Percentiles rank a stretch among this genome's conserved stretches.
Conservation (phyloP, 2,888 invertebrate species). For the Andrena flavipes region DNA sequence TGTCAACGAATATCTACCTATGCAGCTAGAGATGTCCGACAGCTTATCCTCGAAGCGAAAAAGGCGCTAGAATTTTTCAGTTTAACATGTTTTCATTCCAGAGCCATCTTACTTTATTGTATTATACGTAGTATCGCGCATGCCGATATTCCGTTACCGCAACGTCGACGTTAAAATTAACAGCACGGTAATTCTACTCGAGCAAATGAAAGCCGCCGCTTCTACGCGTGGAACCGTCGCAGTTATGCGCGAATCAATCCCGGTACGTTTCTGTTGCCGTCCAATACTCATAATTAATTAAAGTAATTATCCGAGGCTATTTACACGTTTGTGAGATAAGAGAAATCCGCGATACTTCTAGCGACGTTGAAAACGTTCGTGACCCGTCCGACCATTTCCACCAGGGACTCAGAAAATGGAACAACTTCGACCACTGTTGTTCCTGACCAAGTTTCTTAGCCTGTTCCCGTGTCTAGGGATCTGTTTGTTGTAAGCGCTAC, state of each 20-base stretch:
- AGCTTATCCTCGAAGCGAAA: too few relatives aligned
- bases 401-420: neutral
- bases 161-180: conserved; percentile 64
- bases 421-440: conserved; percentile 23
- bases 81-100: neutral
- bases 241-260: conserved; percentile 61
- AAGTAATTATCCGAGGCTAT: conserved; percentile 32
- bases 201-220: conserved; percentile 41
- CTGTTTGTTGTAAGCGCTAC: conserved; percentile 23
- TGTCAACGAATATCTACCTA: conserved; percentile 47
- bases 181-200: conserved; percentile 48
- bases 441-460: conserved; percentile 1
- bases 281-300: conserved; percentile 55
- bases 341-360: neutral
- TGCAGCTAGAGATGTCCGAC: conserved; percentile 6
- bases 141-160: conserved; percentile 5
- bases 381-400: neutral
- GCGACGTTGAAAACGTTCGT: neutral
- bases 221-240: conserved; percentile 1
- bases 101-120: neutral
- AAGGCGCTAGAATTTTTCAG: conserved; percentile 3
- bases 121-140: conserved; percentile 20
- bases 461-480: neutral
- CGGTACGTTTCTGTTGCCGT: conserved; percentile 39
- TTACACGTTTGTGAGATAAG: neutral